Evolutionary conservation across 1,140 invertebrate genomes (phyloP).

Genomic region (Campodea augens): DNA sequence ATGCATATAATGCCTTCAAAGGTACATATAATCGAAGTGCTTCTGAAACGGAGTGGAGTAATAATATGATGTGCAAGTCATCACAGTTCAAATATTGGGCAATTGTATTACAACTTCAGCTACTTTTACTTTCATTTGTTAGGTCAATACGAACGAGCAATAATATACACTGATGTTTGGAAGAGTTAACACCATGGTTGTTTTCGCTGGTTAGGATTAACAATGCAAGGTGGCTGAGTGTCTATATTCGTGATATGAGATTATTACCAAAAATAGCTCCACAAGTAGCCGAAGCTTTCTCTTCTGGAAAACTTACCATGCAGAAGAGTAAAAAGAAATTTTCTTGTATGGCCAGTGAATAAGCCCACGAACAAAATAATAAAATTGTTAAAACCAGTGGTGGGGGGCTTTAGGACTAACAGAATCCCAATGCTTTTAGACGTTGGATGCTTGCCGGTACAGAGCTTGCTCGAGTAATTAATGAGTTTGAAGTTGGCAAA

Average conservation of each 20-base stretch:
- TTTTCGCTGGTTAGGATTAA: constrained; percentile 9
- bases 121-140: constrained; percentile 6
- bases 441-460: constrained; percentile 16
- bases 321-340: background rate
- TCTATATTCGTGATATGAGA: constrained; percentile 11
- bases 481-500: constrained; percentile 11
- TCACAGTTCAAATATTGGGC: constrained; percentile 3
- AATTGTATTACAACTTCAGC: constrained; percentile 1
- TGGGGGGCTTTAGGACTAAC: constrained; percentile 14
- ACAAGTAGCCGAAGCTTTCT: background rate
- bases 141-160: constrained; percentile 2
- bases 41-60: background rate
- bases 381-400: constrained; percentile 14
- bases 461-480: constrained; percentile 12
- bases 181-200: constrained; percentile 1
- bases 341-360: background rate
- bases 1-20: constrained; percentile 4
- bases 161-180: constrained; percentile 2
- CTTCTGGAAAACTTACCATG: background rate
- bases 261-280: constrained; percentile 4
- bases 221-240: constrained; percentile 12
- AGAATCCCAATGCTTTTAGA: constrained; percentile 13
- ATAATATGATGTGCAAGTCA: background rate
- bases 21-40: background rate
- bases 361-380: too few species aligned